Conservation (phyloP, 2,113 vertebrate species). For the Uria aalge region DNA sequence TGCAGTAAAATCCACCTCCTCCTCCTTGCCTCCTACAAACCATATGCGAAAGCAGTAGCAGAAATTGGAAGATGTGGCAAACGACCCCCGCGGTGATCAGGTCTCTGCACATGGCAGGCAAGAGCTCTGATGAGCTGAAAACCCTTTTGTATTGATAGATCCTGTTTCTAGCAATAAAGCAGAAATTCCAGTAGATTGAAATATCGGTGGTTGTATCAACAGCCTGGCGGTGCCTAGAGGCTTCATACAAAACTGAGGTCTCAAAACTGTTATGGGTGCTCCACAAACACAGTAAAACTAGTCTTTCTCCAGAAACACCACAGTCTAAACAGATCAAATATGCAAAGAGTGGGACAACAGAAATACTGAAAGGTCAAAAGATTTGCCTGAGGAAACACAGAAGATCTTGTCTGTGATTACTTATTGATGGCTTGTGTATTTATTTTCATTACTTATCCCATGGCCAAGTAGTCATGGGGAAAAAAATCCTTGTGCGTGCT, state of each 20-base stretch:
- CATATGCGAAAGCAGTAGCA: background rate
- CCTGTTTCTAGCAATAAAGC: background rate
- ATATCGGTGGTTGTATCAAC: background rate
- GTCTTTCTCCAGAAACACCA: background rate
- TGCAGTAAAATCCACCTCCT: constrained; percentile 8
- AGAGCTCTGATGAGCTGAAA: background rate
- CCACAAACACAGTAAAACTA: background rate
- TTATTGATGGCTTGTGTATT: background rate
- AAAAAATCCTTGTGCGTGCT: background rate
- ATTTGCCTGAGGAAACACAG: background rate
- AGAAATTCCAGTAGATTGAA: background rate
- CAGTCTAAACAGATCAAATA: background rate
- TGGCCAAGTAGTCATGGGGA: background rate
- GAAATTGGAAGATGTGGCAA: background rate
- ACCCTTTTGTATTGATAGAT: background rate
- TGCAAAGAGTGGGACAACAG: background rate
- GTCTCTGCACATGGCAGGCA: background rate
- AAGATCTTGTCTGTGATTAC: background rate
- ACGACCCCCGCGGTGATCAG: background rate
- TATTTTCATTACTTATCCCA: background rate
- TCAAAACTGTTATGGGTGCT: background rate
- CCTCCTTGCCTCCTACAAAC: background rate
- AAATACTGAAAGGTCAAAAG: background rate
- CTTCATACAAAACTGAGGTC: background rate
- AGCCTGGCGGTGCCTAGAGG: background rate